phyloP scores from a whole-genome alignment of 2,888 invertebrate genomes.

The Thyatira batis region DNA sequence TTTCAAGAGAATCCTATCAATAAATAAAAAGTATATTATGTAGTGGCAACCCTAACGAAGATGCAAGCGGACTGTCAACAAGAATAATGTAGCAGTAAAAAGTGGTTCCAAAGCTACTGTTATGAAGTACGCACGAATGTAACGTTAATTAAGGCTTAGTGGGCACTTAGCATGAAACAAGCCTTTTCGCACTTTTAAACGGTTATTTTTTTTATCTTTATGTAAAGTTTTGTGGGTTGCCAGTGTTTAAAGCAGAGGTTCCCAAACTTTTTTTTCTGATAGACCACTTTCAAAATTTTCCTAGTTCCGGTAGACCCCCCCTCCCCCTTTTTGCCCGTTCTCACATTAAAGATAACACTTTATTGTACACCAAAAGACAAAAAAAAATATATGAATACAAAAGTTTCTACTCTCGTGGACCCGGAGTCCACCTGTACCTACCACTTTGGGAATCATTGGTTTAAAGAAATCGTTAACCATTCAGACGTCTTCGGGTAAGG shows the following conservation, averaged over 20 bases:
- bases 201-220: background rate
- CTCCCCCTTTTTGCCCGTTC: no score
- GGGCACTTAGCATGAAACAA: background rate
- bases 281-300: no score
- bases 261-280: no score
- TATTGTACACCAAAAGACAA: no score
- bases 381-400: no score
- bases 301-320: no score
- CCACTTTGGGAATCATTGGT: no score
- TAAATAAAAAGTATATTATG: background rate
- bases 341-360: no score
- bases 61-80: constrained; percentile 17
- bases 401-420: no score
- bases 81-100: constrained; percentile 10
- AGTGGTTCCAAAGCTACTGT: background rate
- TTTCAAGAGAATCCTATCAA: no score
- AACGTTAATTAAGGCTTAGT: background rate
- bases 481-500: background rate
- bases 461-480: background rate
- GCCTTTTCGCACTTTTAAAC: background rate
- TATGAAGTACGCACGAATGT: background rate
- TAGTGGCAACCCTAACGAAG: constrained; percentile 11
- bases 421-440: no score
- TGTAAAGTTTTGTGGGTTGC: background rate
- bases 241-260: no score